Evolutionary conservation across 1,140 invertebrate genomes (phyloP), one percentile per base, ranked within the genome.

Genomic region (Bradysia coprophila): DNA sequence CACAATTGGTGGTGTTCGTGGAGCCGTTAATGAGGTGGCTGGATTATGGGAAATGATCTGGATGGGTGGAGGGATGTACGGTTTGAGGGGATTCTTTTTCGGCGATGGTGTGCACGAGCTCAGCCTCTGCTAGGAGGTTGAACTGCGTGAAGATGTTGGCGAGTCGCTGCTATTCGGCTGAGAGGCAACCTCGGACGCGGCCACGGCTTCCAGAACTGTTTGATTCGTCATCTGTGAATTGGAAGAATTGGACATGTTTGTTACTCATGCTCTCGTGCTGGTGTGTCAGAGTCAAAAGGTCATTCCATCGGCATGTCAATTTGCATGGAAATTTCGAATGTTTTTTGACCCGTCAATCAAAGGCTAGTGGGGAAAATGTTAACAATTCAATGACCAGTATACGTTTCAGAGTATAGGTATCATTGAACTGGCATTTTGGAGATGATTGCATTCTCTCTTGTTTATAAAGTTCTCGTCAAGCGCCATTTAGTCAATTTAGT

Each of bases 181-280:
- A 39, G 38, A 39, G 21, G 19, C 38, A 39, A 13, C 38, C 38
- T 23, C 38, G 38, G 21, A 21, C 10, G 8, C 38, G 20, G 38
- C n/a, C n/a, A 9, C 15, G 9, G 6, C 9, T 36, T 36, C 9
- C 15, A 5, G 5, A 6, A 22, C 19, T 23, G 8, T 4, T 39
- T 3, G 38, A 39, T 22, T 39, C 38, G 6, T 39, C 38, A 23
- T 39, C 38, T 39, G n/a, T 13, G 23, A 39, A 39, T 21, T 39
- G 13, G 21, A 34, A n/a, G n/a, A n/a, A n/a, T n/a, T n/a, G n/a
- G n/a, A n/a, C n/a, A n/a, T n/a, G n/a, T n/a, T n/a, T n/a, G n/a
- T n/a, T n/a, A n/a, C n/a, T n/a, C n/a, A n/a, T n/a, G n/a, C n/a
- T n/a, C n/a, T n/a, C n/a, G n/a, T n/a, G n/a, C n/a, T n/a, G n/a